Percentiles rank a stretch among this genome's conserved stretches.
Conservation (phyloP, 2,888 invertebrate species). For the Pollenia angustigena region DNA sequence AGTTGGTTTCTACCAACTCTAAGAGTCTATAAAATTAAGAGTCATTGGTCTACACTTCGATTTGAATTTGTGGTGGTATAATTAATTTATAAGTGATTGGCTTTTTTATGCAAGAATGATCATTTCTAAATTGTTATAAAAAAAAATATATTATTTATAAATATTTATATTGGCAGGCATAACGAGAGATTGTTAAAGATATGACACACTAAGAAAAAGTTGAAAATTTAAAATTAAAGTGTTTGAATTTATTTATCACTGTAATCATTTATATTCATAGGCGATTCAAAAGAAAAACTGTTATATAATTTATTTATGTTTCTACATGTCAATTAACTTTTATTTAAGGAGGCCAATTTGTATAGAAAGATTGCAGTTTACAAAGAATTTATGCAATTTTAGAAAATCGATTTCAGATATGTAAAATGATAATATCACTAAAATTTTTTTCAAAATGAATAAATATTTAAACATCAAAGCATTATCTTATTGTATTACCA, state of each 20-base stretch:
- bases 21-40: constrained; percentile 10
- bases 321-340: too few species aligned
- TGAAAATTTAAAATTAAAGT: constrained; percentile 1
- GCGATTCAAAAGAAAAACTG: background rate
- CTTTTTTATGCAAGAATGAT: constrained; percentile 69
- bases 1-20: background rate
- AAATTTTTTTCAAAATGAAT: too few species aligned
- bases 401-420: too few species aligned
- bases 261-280: background rate
- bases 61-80: constrained; percentile 47
- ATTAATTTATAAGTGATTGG: constrained; percentile 71
- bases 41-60: constrained; percentile 15
- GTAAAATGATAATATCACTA: too few species aligned
- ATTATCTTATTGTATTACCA: too few species aligned
- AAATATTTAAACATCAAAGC: too few species aligned
- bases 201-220: background rate
- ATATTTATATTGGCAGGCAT: constrained; percentile 34
- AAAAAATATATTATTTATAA: constrained; percentile 9
- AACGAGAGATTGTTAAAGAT: constrained; percentile 12
- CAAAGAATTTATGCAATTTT: too few species aligned
- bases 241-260: constrained; percentile 1
- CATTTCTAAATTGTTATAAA: constrained; percentile 24
- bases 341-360: too few species aligned
- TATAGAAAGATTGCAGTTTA: too few species aligned
- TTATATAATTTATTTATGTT: constrained; percentile 7